Conservation (phyloP, 2,797 vertebrate species). For the Anguilla marmorata region DNA sequence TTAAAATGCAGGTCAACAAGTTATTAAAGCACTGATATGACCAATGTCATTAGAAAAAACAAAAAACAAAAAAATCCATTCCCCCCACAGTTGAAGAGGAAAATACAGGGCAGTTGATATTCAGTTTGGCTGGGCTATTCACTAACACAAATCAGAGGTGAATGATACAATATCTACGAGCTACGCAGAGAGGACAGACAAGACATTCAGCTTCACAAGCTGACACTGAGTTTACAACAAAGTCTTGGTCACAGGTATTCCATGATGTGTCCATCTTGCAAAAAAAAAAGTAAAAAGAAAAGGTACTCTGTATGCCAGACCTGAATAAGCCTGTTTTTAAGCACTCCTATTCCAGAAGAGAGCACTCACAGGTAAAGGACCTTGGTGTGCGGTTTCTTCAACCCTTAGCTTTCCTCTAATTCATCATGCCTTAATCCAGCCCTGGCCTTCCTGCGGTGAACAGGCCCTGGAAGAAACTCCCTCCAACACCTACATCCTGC, state of each 20-base stretch:
- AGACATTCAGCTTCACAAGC: not conserved
- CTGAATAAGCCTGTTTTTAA: constrained; percentile 2
- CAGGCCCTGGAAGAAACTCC: constrained; percentile 45
- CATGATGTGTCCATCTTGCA: not conserved
- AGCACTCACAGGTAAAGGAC: constrained; percentile 1
- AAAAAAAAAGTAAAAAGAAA: not conserved
- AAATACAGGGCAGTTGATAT: not conserved
- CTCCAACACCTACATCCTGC: constrained; percentile 60
- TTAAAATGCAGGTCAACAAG: no score
- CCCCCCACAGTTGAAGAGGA: not conserved
- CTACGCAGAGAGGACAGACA: not conserved
- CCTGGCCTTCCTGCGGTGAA: not conserved
- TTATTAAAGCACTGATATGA: no score
- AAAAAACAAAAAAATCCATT: no score
- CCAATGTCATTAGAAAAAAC: no score
- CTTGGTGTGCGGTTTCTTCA: constrained; percentile 19
- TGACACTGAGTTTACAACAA: not conserved
- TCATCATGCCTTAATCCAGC: constrained; percentile 32
- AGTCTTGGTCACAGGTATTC: not conserved
- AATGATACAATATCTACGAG: not conserved
- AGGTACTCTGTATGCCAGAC: not conserved
- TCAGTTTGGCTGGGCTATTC: not conserved
- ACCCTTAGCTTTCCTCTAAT: constrained; percentile 25
- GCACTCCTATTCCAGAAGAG: not conserved
- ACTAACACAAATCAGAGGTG: not conserved